Conservation (phyloP, 2,797 vertebrate genomes). For the Sciurus carolinensis region DNA sequence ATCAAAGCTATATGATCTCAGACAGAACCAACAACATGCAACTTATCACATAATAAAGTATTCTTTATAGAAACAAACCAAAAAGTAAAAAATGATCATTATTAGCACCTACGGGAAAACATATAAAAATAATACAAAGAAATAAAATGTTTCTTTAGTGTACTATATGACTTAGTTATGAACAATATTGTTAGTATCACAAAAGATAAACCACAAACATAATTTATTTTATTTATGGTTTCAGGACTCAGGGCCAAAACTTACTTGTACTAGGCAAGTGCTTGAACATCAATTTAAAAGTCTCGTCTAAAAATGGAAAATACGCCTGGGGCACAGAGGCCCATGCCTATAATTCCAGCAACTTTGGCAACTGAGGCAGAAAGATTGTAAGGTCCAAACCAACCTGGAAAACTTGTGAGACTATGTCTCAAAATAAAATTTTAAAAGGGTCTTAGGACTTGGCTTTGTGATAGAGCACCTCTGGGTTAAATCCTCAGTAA, state of each 20-base stretch:
- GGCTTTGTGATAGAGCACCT: background rate
- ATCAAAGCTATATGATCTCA: background rate
- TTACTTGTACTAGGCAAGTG: too few species aligned
- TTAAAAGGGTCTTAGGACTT: background rate
- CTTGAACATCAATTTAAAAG: background rate
- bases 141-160: background rate
- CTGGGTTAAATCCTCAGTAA: background rate
- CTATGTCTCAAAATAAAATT: background rate
- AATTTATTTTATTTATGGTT: background rate
- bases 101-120: background rate
- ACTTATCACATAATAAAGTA: background rate
- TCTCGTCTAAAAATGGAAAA: slow-evolving; percentile 3
- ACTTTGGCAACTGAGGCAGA: background rate
- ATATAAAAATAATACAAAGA: background rate
- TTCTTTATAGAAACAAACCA: background rate
- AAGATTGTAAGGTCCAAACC: background rate
- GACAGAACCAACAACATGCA: background rate
- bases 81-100: background rate
- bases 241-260: too few species aligned
- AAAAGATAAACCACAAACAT: background rate
- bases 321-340: background rate
- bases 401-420: background rate
- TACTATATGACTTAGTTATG: background rate
- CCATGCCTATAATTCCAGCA: background rate
- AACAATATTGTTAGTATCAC: background rate